Evolutionary conservation across 1,140 invertebrate genomes (phyloP).

Genomic region (Meteorus sp.): DNA sequence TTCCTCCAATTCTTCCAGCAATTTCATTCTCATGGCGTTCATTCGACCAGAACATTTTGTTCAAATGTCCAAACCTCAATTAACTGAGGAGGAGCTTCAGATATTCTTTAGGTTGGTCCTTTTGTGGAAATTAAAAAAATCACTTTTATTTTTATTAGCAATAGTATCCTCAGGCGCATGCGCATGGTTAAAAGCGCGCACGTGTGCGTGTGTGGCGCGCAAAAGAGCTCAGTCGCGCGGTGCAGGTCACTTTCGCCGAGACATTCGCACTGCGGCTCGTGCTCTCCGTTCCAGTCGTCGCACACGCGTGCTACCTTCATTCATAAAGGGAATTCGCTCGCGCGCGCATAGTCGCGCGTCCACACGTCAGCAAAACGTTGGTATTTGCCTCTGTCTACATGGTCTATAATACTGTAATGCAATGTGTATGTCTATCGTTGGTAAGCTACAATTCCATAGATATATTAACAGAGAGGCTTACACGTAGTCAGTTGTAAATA

Average conservation of each 20-base stretch:
- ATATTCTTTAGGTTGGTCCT: no score
- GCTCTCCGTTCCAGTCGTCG: conserved; percentile 44
- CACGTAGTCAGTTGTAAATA: no score
- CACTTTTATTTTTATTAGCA: no score
- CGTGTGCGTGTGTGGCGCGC: conserved; percentile 29
- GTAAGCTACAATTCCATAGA: background rate
- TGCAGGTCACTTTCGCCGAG: conserved; percentile 51
- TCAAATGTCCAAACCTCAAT: no score
- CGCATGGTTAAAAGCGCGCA: no score
- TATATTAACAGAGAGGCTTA: no score
- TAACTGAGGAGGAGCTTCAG: no score
- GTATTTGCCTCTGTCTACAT: conserved; percentile 1
- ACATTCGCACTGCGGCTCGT: conserved; percentile 10
- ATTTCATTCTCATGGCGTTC: no score
- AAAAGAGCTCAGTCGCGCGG: conserved; percentile 33
- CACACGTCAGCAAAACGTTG: conserved; percentile 15
- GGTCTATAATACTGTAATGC: background rate
- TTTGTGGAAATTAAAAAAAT: no score
- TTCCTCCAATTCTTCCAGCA: no score
- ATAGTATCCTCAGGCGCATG: no score
- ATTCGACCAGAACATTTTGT: no score
- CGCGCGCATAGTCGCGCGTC: conserved; percentile 22
- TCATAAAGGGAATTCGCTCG: conserved; percentile 39
- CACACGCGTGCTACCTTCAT: conserved; percentile 51
- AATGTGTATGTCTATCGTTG: background rate